Percentiles rank a stretch among this genome's conserved stretches.
Evolutionary conservation across 1,140 invertebrate species (phyloP).

Genomic region (Schlechtendalia chinensis): DNA sequence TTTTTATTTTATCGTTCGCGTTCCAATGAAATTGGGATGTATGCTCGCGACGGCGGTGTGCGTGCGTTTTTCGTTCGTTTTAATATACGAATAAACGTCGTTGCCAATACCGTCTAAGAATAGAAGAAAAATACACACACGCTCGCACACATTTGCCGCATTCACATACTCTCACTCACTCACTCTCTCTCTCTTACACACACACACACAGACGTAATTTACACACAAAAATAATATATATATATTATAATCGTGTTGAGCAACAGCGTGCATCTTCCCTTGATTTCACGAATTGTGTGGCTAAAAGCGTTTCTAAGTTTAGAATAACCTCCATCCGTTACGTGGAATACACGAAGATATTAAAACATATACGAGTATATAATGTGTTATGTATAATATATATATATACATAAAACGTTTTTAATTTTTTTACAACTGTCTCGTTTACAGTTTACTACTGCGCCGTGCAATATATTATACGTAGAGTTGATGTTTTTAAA

Average conservation of each 20-base stretch:
- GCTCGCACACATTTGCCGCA: background rate
- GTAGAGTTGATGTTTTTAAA: no score
- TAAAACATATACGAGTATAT: background rate
- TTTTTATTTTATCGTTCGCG: background rate
- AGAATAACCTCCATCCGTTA: constrained; percentile 7
- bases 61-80: background rate
- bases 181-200: background rate
- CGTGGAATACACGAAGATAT: background rate
- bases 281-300: constrained; percentile 5
- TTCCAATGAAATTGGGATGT: background rate
- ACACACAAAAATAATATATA: no score
- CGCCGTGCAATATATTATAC: no score
- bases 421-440: no score
- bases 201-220: background rate
- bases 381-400: background rate
- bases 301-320: constrained; percentile 36
- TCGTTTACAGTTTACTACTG: no score
- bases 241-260: constrained; percentile 21
- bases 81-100: constrained; percentile 23
- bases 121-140: constrained; percentile 27
- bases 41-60: background rate
- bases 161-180: no score
- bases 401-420: no score
- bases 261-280: background rate
- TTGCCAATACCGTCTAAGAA: constrained; percentile 38